These are phyloP conservation scores for Esox niger DNA, from an alignment of 2,113 vertebrate genomes.

Conservation along the genomic window DNA sequence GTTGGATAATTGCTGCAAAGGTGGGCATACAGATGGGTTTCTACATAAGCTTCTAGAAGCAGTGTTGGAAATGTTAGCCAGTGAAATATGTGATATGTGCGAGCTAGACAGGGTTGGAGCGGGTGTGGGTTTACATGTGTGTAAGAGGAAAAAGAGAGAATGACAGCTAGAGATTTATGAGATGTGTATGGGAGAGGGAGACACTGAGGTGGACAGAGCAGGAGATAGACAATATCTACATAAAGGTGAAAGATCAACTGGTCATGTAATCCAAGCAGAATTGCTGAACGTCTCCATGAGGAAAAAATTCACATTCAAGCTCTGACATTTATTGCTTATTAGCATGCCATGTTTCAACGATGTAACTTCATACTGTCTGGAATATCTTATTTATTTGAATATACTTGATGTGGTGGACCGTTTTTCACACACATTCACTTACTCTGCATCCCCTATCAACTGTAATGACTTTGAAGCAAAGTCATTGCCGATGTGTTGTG, in stretches of 20 bases:
- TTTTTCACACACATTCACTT: neutral
- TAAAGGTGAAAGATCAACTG: slow-evolving; percentile 16
- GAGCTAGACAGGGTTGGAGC: neutral
- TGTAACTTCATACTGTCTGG: neutral
- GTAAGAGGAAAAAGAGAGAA: slow-evolving; percentile 3
- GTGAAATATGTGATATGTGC: neutral
- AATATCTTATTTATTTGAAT: neutral
- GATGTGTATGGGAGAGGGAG: slow-evolving; percentile 4
- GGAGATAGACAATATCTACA: slow-evolving; percentile 2
- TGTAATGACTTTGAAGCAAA: neutral
- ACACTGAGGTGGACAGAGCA: too few species aligned
- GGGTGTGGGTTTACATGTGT: neutral
- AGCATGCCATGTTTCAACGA: neutral
- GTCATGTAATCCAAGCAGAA: slow-evolving; percentile 18
- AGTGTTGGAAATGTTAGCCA: slow-evolving; percentile 5
- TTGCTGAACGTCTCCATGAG: neutral
- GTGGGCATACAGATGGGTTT: slow-evolving; percentile 54
- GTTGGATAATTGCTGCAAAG: slow-evolving; percentile 65
- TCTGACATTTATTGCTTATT: neutral
- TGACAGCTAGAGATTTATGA: neutral
- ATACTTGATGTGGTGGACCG: neutral
- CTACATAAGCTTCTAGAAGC: slow-evolving; percentile 56
- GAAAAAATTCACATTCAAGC: neutral
- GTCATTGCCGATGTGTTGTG: neutral
- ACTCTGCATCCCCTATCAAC: neutral